A percentile compares a stretch with the other conserved stretches of the same genome.
phyloP scores from a whole-genome alignment of 1,140 invertebrate species.

The Drosophila tsacasi region DNA sequence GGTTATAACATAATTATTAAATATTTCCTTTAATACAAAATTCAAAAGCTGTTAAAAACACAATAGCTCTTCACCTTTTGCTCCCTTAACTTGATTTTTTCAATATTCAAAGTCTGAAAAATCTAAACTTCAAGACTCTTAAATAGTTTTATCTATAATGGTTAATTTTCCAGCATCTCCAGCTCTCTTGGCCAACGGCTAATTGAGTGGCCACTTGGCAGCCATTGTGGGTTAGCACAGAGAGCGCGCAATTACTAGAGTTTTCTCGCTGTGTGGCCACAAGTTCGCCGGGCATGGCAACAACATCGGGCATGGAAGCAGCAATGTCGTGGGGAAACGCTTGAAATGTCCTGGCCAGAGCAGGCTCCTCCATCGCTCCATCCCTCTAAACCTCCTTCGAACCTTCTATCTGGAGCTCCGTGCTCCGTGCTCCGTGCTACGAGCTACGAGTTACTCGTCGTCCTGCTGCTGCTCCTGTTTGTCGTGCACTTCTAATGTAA shows the following conservation, averaged over 20 bases:
- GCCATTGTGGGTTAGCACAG: neutral
- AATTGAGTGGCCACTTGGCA: conserved; percentile 17
- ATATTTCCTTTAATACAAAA: no score
- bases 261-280: conserved; percentile 22
- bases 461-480: conserved; percentile 48
- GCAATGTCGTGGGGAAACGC: conserved; percentile 27
- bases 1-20: no score
- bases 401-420: neutral
- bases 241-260: neutral
- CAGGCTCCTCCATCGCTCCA: neutral
- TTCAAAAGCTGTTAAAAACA: no score
- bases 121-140: neutral
- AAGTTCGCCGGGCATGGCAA: conserved; percentile 43
- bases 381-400: neutral
- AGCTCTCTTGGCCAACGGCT: neutral
- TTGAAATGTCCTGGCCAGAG: conserved; percentile 42
- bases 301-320: conserved; percentile 5
- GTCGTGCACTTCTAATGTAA: conserved; percentile 79
- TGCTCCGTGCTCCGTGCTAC: neutral
- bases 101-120: neutral
- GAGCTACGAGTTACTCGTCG: neutral
- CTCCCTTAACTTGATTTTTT: neutral
- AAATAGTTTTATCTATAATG: neutral
- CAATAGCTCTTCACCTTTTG: no score
- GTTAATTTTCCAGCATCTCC: neutral